Base-by-base conservation (phyloP, 2,797 vertebrate genomes). In the Acanthurus tractus region DNA sequence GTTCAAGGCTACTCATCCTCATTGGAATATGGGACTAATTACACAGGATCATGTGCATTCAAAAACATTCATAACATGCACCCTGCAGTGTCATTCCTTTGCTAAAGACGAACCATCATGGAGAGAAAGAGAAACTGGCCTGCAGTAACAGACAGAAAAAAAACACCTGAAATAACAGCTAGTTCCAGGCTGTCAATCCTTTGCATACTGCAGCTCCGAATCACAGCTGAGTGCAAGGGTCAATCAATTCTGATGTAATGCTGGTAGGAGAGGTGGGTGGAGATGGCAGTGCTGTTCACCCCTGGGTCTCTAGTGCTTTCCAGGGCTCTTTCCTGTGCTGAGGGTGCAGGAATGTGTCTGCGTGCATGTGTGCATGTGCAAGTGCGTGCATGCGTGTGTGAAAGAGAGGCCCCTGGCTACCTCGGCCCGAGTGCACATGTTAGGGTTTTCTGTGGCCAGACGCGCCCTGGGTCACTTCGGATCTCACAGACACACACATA, bases 201-300 rank as follows among this genome's bases (percentile, higher is more conserved):
- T 38, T 71, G 70, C 66, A 78, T 42, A 69, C 69, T 86, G 80
- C 74, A 78, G 78, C 82, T 88, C 70, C 20, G 53, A 77, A 90
- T 84, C 91, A 86, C 78, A 87, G 83, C 74, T 84, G 76, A 67
- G 90, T 68, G 64, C 90, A 92, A 81, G 80, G 92, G 91, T 93
- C 92, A 94, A 92, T 91, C 76, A 89, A 92, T 94, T 92, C 89
- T 94, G 89, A 94, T 92, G 90, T 93, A 93, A 94, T 85, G 81
- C 86, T 90, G 88, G 81, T 84, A 83, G 81, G 84, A 91, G 90
- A 92, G 91, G 93, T 92, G 89, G 86, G 87, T 89, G 84, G 89
- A 92, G 90, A 93, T 92, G 91, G 88, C 79, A 80, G 82, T 74
- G 82, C 87, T 88, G 85, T 88, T 90, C 90, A 93, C 88, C 91